Evolutionary conservation across 2,113 vertebrate species (phyloP).

Genomic region (Oceanites oceanicus): DNA sequence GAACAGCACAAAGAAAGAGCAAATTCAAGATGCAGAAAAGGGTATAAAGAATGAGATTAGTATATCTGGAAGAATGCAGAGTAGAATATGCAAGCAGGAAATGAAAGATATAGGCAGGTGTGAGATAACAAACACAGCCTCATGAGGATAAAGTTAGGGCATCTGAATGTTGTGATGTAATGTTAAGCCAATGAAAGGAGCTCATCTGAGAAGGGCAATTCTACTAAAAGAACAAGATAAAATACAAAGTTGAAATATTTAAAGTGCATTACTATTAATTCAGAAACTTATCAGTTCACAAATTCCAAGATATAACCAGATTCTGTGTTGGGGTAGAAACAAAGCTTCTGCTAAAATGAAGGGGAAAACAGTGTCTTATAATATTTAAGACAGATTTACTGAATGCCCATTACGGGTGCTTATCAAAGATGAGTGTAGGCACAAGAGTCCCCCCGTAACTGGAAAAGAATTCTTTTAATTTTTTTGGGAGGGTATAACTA

Average conservation of each 20-base stretch:
- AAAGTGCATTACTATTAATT: not conserved
- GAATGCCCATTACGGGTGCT: not conserved
- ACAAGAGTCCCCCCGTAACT: not conserved
- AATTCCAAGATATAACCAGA: not conserved
- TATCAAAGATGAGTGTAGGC: not conserved
- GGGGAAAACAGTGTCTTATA: not conserved
- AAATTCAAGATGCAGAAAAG: not conserved
- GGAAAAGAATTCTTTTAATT: not conserved
- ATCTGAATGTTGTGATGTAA: not conserved
- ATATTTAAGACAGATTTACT: not conserved
- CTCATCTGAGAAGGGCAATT: not conserved
- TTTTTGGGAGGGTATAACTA: not conserved
- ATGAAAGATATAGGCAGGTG: not conserved
- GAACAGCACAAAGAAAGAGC: not conserved
- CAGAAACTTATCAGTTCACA: not conserved
- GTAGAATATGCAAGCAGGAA: not conserved
- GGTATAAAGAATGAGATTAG: not conserved
- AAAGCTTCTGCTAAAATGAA: not conserved
- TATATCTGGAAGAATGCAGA: not conserved
- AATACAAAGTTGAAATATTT: not conserved
- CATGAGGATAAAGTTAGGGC: not conserved
- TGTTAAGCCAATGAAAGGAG: not conserved
- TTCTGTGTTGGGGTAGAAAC: not conserved
- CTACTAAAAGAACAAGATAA: conserved; percentile 26
- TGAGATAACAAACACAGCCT: not conserved